Evolutionary conservation across 2,113 vertebrate species (phyloP), one percentile per base, ranked within the genome.

Genomic region (Plotosus lineatus): DNA sequence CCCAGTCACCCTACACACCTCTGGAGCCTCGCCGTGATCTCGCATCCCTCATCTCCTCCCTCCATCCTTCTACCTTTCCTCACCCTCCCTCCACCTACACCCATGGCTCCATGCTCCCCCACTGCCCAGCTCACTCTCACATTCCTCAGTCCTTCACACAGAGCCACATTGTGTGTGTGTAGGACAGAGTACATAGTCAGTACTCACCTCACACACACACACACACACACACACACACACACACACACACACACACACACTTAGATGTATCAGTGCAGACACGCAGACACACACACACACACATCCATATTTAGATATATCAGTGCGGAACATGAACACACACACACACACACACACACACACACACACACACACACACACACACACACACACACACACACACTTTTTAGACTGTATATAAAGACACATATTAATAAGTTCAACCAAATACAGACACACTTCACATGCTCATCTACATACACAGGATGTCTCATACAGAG

Each of bases 1-100:
- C 93, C 93, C 90, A 85, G 90, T 90, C 92, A 94, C 92, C 93
- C 85, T 92, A 86, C 91, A 94, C 90, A 93, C 93, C 93, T 89
- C 91, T 90, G 93, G 93, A 94, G 91, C 93, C 93, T 94, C 89
- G 82, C 72, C 89, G 86, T 84, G 80, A 80, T 88, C 83, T 84
- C 38, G 75, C 86, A 85, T 79, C 85, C 44, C 83, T 61, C 87
- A 87, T 88, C 84, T 82, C 83, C 82, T 85, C 88, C 86, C 61
- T 85, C 85, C 60, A 83, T 85, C 83, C 88, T 88, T 88, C 90
- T 88, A 87, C 88, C 84, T 88, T 87, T 85, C 87, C 85, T 80
- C 80, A 81, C 86, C 90, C 91, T 86, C 90, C 90, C 92, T 90
- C 93, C 90, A 88, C 92, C 90, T 88, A 89, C 90, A 89, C 89